phyloP scores from a whole-genome alignment of 2,113 vertebrate species.

The Candoia aspera region DNA sequence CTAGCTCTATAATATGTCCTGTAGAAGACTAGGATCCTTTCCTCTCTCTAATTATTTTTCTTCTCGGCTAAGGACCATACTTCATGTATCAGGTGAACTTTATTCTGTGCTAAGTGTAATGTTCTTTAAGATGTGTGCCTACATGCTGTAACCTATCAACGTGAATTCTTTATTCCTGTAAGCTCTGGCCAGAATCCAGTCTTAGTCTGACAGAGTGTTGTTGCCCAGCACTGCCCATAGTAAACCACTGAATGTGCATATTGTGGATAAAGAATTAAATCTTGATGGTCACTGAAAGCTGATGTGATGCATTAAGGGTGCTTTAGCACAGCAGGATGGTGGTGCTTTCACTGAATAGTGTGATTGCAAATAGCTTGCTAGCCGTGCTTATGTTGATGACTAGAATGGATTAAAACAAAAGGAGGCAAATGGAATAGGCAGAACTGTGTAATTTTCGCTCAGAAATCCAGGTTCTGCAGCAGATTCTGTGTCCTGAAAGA shows the following conservation, averaged over 20 bases:
- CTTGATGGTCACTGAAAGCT: conserved; percentile 10
- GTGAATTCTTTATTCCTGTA: background rate
- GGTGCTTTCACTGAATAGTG: conserved; percentile 4
- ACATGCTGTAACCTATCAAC: background rate
- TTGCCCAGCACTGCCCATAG: background rate
- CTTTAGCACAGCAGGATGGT: conserved; percentile 5
- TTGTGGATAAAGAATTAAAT: background rate
- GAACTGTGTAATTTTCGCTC: background rate
- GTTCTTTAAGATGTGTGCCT: background rate
- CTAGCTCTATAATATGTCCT: background rate
- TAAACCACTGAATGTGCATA: background rate
- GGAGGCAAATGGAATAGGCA: background rate
- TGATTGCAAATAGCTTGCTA: conserved; percentile 10
- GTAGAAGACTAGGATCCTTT: background rate
- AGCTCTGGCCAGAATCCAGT: background rate
- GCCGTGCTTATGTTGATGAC: background rate
- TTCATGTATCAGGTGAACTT: background rate
- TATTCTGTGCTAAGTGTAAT: background rate
- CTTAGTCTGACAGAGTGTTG: background rate
- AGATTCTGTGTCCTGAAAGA: background rate
- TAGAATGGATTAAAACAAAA: conserved; percentile 1
- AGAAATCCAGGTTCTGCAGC: background rate
- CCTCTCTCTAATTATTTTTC: background rate
- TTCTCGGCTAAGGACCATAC: background rate
- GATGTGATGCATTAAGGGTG: conserved; percentile 11